A percentile compares a stretch with the other conserved stretches of the same genome.
These are phyloP conservation scores for Oryzias javanicus DNA, from an alignment of 2,113 vertebrate species.

Conservation along the genomic window DNA sequence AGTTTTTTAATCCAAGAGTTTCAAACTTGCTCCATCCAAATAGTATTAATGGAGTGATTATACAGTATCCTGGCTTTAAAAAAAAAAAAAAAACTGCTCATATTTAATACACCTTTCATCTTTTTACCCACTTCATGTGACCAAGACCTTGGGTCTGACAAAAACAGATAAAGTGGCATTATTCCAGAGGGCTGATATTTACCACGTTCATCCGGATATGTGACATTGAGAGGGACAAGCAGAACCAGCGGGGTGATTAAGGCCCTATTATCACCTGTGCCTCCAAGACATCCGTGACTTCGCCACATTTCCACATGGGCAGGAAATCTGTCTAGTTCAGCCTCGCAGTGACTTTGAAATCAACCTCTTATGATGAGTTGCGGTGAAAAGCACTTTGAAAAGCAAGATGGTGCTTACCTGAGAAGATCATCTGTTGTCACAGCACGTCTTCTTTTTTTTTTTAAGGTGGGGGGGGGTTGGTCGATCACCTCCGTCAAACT, in stretches of 20 bases:
- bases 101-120: conserved; percentile 74
- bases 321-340: conserved; percentile 73
- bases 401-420: conserved; percentile 63
- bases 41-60: conserved; percentile 76
- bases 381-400: conserved; percentile 61
- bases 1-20: conserved; percentile 78
- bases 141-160: conserved; percentile 74
- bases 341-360: conserved; percentile 75
- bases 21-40: conserved; percentile 73
- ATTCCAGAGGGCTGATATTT: conserved; percentile 71
- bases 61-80: conserved; percentile 54
- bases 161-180: conserved; percentile 71
- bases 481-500: conserved; percentile 65
- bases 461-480: conserved; percentile 24
- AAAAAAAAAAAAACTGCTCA: conserved; percentile 51
- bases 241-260: conserved; percentile 76
- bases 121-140: conserved; percentile 63
- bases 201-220: conserved; percentile 74
- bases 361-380: conserved; percentile 63
- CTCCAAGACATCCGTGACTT: conserved; percentile 72
- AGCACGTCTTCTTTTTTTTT: conserved; percentile 17
- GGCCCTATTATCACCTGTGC: conserved; percentile 75
- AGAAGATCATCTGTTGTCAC: conserved; percentile 72
- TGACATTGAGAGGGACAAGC: conserved; percentile 77
- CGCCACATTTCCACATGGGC: conserved; percentile 62